Conservation (phyloP, 2,113 vertebrate genomes). For the Apodemus sylvaticus region DNA sequence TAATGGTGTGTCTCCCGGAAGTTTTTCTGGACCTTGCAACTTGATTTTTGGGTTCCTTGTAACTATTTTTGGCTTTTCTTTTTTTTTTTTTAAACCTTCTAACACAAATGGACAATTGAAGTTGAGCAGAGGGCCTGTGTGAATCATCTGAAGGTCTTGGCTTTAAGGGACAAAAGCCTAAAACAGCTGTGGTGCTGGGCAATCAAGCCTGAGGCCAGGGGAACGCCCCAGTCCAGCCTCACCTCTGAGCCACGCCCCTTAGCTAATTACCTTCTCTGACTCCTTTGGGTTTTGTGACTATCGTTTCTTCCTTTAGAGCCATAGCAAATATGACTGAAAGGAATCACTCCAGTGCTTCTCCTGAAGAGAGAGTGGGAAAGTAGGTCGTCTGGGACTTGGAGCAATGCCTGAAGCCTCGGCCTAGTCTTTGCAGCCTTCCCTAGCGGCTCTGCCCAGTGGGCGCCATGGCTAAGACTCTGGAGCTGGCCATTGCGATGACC, state of each 20-base stretch:
- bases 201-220: not conserved
- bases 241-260: not conserved
- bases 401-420: not conserved
- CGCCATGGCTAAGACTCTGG: not conserved
- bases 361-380: not conserved
- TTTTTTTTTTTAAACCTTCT: not conserved
- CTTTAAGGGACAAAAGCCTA: not conserved
- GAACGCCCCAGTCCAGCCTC: not conserved
- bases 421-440: not conserved
- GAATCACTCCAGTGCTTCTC: not conserved
- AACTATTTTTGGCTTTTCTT: not conserved
- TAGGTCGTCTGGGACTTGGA: not conserved
- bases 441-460: not conserved
- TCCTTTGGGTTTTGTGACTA: conserved; percentile 1
- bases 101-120: not conserved
- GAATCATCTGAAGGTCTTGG: fast-evolving
- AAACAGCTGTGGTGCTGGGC: not conserved
- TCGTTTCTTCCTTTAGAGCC: not conserved
- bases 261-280: not conserved
- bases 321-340: not conserved
- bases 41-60: not conserved
- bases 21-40: not conserved
- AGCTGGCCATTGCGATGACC: not conserved
- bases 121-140: too few relatives aligned
- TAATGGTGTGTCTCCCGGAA: fast-evolving